These are phyloP conservation scores for Australoheros facetus DNA, from an alignment of 2,797 vertebrate species.

Conservation along the genomic window DNA sequence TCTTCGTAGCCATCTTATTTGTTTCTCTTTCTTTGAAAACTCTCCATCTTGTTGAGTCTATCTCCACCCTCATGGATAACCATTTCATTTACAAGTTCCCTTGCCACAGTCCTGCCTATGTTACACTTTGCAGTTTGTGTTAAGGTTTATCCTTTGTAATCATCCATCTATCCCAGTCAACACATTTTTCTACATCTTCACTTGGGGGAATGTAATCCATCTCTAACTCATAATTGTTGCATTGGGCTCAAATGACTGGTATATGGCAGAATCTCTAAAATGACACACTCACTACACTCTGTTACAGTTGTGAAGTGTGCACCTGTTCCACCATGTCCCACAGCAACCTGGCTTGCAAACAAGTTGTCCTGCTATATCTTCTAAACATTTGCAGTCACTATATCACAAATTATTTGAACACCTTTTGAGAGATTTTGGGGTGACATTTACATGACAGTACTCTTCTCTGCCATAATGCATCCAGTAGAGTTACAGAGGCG, in stretches of 20 bases:
- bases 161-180: neutral
- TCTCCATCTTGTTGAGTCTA: neutral
- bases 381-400: neutral
- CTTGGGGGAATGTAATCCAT: neutral
- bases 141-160: neutral
- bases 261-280: neutral
- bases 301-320: neutral
- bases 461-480: neutral
- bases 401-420: neutral
- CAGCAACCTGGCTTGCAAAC: neutral
- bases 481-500: conserved; percentile 27
- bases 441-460: neutral
- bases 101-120: neutral
- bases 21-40: neutral
- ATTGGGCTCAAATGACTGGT: neutral
- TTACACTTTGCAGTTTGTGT: neutral
- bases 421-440: neutral
- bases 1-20: neutral
- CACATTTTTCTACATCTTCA: neutral
- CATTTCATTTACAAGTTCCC: neutral
- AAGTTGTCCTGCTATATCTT: neutral
- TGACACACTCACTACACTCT: neutral
- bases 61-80: neutral
- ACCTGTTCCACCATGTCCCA: neutral
- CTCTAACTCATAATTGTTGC: neutral